Percentiles rank a stretch among this genome's conserved stretches.
phyloP scores from a whole-genome alignment of 2,888 invertebrate genomes.

The Micropterix aruncella region DNA sequence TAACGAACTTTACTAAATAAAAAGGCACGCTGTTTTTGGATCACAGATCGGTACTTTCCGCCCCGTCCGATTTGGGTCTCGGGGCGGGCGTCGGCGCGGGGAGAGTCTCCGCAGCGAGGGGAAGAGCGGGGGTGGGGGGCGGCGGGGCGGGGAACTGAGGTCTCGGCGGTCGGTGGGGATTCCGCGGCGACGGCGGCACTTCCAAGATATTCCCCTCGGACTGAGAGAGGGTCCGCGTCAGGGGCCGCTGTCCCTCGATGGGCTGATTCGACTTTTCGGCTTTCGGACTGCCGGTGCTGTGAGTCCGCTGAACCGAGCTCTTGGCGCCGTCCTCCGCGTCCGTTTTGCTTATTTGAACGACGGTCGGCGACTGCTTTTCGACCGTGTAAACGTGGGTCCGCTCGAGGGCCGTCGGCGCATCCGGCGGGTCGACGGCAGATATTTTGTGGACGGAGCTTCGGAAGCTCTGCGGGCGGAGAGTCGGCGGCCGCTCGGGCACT shows the following conservation, averaged over 20 bases:
- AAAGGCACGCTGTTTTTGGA: constrained; percentile 8
- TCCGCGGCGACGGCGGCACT: constrained; percentile 24
- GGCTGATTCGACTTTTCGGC: constrained; percentile 25
- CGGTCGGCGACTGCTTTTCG: constrained; percentile 61
- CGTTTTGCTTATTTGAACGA: constrained; percentile 35
- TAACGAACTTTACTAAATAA: no score
- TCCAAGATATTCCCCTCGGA: constrained; percentile 48
- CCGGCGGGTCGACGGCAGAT: constrained; percentile 17
- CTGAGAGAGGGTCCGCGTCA: constrained; percentile 36
- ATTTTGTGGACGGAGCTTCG: constrained; percentile 22
- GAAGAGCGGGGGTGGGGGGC: constrained; percentile 10
- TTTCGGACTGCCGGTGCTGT: constrained; percentile 23
- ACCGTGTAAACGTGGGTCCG: constrained; percentile 58
- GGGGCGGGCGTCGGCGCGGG: constrained; percentile 18
- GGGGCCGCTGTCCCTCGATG: constrained; percentile 23
- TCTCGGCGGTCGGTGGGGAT: constrained; percentile 20
- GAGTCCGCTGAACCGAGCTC: constrained; percentile 30
- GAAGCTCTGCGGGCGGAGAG: constrained; percentile 44
- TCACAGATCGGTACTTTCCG: constrained; percentile 28
- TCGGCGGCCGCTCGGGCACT: constrained; percentile 67
- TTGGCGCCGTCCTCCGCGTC: constrained; percentile 17
- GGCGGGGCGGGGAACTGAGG: constrained; percentile 20
- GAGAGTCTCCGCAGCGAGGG: constrained; percentile 19
- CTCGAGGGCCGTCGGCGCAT: constrained; percentile 39
- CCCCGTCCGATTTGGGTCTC: constrained; percentile 18